A percentile compares a stretch with the other conserved stretches of the same genome.
phyloP scores from a whole-genome alignment of 2,113 vertebrate genomes.

The Andinoacara biseriatus region DNA sequence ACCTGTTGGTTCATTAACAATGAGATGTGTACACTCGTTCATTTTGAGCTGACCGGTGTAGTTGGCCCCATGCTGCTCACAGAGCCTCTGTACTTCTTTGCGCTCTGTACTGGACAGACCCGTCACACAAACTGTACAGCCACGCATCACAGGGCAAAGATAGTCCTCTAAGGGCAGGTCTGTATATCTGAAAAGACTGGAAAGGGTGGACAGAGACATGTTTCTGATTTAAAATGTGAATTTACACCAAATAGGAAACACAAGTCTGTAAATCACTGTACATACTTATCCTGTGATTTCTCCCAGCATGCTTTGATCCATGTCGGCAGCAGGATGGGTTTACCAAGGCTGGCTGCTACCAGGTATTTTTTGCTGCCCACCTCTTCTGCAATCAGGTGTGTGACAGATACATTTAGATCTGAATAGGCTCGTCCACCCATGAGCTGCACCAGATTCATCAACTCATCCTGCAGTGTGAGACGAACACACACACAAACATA shows the following conservation, averaged over 20 bases:
- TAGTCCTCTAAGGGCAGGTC: conserved; percentile 87
- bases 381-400: conserved; percentile 95
- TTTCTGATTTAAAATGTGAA: not conserved
- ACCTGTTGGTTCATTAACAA: conserved; percentile 94
- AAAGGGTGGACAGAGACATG: not conserved
- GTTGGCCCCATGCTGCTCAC: conserved; percentile 86
- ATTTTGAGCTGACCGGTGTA: conserved; percentile 95
- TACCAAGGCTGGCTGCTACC: conserved; percentile 93
- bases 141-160: conserved; percentile 88
- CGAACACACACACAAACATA: not conserved
- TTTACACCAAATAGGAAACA: not conserved
- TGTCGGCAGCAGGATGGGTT: conserved; percentile 90
- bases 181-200: conserved; percentile 86
- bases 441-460: conserved; percentile 91
- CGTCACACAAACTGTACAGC: conserved; percentile 93
- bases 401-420: conserved; percentile 92
- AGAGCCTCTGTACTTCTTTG: conserved; percentile 90
- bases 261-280: not conserved
- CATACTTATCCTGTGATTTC: conserved; percentile 90
- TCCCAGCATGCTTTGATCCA: conserved; percentile 94
- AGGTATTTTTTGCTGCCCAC: conserved; percentile 99
- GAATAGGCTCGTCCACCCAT: conserved; percentile 93
- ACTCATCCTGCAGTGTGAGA: conserved; percentile 83
- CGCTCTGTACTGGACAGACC: conserved; percentile 88
- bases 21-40: conserved; percentile 97